phyloP scores from a whole-genome alignment of 2,113 vertebrate species.

The Mesocricetus auratus region DNA sequence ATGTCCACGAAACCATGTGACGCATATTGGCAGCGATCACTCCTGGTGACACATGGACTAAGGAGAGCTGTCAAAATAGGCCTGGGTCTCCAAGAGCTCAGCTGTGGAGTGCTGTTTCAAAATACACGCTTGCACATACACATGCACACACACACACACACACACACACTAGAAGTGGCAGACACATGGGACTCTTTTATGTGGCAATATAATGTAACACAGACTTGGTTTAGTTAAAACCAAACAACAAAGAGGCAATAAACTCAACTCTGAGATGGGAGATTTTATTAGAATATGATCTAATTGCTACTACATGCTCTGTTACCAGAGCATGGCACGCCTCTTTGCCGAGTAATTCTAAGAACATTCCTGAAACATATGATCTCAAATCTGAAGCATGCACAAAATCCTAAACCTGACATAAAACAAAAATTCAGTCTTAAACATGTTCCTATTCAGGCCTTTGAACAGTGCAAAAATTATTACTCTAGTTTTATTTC shows the following conservation, averaged over 20 bases:
- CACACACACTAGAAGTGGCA: not conserved
- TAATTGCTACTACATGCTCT: not conserved
- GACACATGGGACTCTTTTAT: not conserved
- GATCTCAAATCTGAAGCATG: conserved; percentile 1
- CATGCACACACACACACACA: conserved; percentile 40
- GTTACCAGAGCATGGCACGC: not conserved
- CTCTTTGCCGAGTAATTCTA: not conserved
- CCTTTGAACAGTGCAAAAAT: not conserved
- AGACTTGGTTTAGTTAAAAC: conserved; percentile 44
- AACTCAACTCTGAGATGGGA: not conserved
- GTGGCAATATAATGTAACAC: conserved; percentile 10
- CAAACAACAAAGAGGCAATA: conserved; percentile 21
- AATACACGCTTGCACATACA: conserved; percentile 25
- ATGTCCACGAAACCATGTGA: conserved; percentile 69
- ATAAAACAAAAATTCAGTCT: not conserved
- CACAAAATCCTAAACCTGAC: not conserved
- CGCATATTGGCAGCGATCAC: conserved; percentile 70
- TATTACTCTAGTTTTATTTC: not conserved
- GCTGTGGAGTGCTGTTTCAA: conserved; percentile 58
- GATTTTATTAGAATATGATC: not conserved
- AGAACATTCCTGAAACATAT: not conserved
- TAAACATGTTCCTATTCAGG: not conserved
- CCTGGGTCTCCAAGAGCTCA: conserved; percentile 75
- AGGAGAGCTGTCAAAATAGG: conserved; percentile 82
- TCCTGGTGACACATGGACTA: conserved; percentile 67